A percentile compares a stretch with the other conserved stretches of the same genome.
phyloP scores from a whole-genome alignment of 2,113 vertebrate genomes.

The Arothron firmamentum region DNA sequence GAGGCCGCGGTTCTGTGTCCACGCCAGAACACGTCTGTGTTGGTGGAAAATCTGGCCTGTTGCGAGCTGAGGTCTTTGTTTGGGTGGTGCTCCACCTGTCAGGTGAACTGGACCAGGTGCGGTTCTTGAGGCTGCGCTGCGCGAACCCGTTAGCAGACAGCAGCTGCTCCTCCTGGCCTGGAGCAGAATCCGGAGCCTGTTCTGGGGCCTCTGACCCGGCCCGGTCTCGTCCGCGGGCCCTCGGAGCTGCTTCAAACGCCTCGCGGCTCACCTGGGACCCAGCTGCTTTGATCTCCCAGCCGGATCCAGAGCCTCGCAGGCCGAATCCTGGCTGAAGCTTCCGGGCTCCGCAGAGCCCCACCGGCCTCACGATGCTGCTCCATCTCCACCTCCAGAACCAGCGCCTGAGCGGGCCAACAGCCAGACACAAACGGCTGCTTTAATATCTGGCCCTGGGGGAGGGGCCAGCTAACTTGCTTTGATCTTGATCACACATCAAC shows the following conservation, averaged over 20 bases:
- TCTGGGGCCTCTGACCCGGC: conserved; percentile 26
- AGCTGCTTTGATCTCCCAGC: conserved; percentile 64
- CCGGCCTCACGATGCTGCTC: conserved; percentile 48
- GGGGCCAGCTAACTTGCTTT: too few relatives aligned
- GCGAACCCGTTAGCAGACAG: not conserved
- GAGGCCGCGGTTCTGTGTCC: conserved; percentile 4
- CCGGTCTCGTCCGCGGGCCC: conserved; percentile 43
- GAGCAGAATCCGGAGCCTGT: conserved; percentile 24
- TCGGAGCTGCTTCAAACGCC: conserved; percentile 44
- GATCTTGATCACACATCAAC: too few relatives aligned
- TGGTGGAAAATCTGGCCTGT: too few relatives aligned
- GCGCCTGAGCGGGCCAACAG: not conserved
- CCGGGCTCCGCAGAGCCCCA: conserved; percentile 42
- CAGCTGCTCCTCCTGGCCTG: conserved; percentile 14
- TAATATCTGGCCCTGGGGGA: conserved; percentile 42
- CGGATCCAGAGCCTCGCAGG: conserved; percentile 35
- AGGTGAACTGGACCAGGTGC: too few relatives aligned
- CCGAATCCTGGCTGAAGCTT: conserved; percentile 60
- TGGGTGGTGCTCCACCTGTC: too few relatives aligned
- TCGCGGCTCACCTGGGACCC: conserved; percentile 50
- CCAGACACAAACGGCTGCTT: conserved; percentile 49
- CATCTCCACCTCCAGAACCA: conserved; percentile 45
- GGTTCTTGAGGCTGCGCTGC: too few relatives aligned
- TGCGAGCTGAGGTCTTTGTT: too few relatives aligned
- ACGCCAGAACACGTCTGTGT: too few relatives aligned